A percentile compares a stretch with the other conserved stretches of the same genome.
Evolutionary conservation across 2,888 invertebrate species (phyloP).

Genomic region (Scaptomyza caliginosa): DNA sequence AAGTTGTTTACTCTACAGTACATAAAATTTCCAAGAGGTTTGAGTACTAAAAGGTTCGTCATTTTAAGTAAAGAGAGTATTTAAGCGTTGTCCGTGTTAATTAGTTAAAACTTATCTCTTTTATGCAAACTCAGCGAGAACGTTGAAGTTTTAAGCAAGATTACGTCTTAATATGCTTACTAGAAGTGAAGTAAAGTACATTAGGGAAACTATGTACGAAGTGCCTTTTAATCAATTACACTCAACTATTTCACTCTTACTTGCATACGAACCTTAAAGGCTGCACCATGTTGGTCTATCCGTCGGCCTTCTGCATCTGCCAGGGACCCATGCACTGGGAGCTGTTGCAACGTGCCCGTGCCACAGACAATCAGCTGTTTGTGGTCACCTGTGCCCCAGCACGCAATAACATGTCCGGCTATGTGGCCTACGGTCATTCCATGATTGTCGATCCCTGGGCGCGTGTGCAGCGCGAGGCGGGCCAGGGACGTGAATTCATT

Average conservation of each 20-base stretch:
- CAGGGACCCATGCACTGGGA: constrained; percentile 96
- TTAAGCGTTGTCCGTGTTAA: no score
- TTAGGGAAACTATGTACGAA: neutral
- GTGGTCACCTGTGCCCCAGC: constrained; percentile 94
- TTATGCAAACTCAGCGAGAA: no score
- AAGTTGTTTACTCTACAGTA: no score
- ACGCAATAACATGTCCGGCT: constrained; percentile 89
- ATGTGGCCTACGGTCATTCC: constrained; percentile 96
- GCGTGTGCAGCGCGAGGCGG: constrained; percentile 88
- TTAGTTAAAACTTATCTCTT: no score
- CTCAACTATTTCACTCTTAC: neutral
- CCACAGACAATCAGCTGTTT: constrained; percentile 95
- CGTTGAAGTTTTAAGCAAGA: no score
- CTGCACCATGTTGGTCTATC: constrained; percentile 94
- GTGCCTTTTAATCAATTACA: neutral
- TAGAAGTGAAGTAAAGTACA: no score
- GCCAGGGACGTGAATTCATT: constrained; percentile 89
- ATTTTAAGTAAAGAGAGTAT: no score
- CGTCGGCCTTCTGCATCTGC: constrained; percentile 90
- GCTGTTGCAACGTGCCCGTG: constrained; percentile 90
- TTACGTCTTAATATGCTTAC: neutral
- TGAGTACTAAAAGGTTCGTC: no score
- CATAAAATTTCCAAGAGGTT: no score
- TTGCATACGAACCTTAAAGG: constrained; percentile 84
- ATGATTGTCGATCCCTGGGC: constrained; percentile 92